Base-by-base conservation (phyloP, 2,888 invertebrate species). In the Athrips mouffetella region DNA sequence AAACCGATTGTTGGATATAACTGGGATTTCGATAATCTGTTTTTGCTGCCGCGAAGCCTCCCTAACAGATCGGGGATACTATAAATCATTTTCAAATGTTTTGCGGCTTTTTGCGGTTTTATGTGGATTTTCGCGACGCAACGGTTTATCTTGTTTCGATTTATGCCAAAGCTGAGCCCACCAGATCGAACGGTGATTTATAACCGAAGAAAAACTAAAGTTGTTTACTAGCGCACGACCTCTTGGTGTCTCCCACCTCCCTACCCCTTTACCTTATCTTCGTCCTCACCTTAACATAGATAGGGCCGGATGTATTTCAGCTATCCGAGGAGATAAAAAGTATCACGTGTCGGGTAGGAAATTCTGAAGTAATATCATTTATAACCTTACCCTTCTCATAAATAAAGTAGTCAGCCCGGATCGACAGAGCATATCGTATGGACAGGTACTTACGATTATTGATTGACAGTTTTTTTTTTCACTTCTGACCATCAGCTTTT, bases 41-140 rank as follows among this genome's bases (percentile, higher is more conserved):
- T 84, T 80, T 82, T 80, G 73, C 70, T 64, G 73, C 65, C 71
- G 64, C 73, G 66, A 73, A 77, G 71, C 76, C 73, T 73, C 70
- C 71, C 72, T 63, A 75, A 75, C 81, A 78, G 77, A 84, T 79
- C 76, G 78, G 66, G 67, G 61, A 64, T 65, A 72, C 76, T 76
- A 80, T 85, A 82, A 82, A 84, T 85, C 82, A 84, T 84, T 80
- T 80, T 77, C 68, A 71, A 79, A 77, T 79, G 76, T 80, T 84
- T 80, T 77, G 75, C 70, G 74, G 79, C 76, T 84, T 82, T 79
- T 80, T 77, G 75, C 69, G 76, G 80, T 77, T 84, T 82, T 79
- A 76, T 77, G 69, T 68, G 75, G 75, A 77, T 79, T 78, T 80
- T 69, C 61, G 63, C 73, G 67, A 70, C 64, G 68, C 62, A 55